Evolutionary conservation across 2,797 vertebrate genomes (phyloP).

Genomic region (Enteromius afrohamiltoni): DNA sequence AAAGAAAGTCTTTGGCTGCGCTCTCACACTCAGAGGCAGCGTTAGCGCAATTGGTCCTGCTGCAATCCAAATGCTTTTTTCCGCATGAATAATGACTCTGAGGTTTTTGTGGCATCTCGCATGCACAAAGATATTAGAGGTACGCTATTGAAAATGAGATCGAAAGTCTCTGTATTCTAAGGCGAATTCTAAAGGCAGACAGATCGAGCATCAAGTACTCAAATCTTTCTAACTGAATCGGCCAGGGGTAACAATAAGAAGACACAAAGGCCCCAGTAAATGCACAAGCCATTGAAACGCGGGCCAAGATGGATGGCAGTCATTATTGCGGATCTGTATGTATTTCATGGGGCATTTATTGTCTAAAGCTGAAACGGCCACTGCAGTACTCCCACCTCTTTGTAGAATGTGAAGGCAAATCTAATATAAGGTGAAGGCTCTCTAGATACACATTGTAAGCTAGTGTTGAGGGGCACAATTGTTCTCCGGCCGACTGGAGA

Average conservation of each 20-base stretch:
- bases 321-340: constrained; percentile 45
- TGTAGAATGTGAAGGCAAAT: constrained; percentile 50
- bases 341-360: constrained; percentile 63
- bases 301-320: constrained; percentile 44
- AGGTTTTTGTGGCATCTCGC: constrained; percentile 23
- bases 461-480: constrained; percentile 57
- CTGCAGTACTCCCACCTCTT: constrained; percentile 39
- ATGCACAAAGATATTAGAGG: constrained; percentile 28
- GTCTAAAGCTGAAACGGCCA: constrained; percentile 50
- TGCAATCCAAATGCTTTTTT: constrained; percentile 11
- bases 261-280: constrained; percentile 45
- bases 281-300: constrained; percentile 43
- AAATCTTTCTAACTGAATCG: constrained; percentile 25
- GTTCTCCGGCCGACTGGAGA: constrained; percentile 56
- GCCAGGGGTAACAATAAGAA: constrained; percentile 34
- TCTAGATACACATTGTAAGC: constrained; percentile 61
- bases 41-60: not conserved
- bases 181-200: constrained; percentile 32
- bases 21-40: constrained; percentile 5
- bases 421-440: constrained; percentile 52
- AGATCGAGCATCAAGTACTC: constrained; percentile 18
- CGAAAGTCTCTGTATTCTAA: constrained; percentile 41
- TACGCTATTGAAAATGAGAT: constrained; percentile 39
- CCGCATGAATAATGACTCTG: constrained; percentile 25
- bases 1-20: not conserved